A percentile compares a stretch with the other conserved stretches of the same genome.
These are phyloP conservation scores for Papilio helenus DNA, from an alignment of 1,140 invertebrate species.

Conservation along the genomic window DNA sequence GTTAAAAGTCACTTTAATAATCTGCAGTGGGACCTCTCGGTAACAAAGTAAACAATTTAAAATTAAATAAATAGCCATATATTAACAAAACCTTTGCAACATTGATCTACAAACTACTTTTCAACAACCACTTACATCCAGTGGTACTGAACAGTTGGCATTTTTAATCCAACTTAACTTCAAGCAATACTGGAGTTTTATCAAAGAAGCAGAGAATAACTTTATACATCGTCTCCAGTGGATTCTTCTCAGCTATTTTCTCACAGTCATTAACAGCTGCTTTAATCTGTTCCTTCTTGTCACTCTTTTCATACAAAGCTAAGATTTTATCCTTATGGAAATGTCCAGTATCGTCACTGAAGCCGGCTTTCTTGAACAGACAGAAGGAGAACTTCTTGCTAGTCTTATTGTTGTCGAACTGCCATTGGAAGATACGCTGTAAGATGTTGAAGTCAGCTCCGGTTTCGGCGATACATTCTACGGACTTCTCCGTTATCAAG, in stretches of 20 bases:
- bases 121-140: neutral
- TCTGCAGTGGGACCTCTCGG: neutral
- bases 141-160: neutral
- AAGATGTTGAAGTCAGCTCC: constrained; percentile 45
- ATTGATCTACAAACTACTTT: neutral
- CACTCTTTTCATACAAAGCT: constrained; percentile 26
- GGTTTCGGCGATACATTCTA: constrained; percentile 43
- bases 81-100: neutral
- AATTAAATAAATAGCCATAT: neutral
- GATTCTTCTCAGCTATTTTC: constrained; percentile 17
- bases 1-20: too few relatives aligned
- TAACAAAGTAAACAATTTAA: neutral
- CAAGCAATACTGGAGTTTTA: constrained; percentile 20
- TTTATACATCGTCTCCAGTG: constrained; percentile 32
- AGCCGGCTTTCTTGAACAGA: constrained; percentile 41
- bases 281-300: constrained; percentile 40
- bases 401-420: constrained; percentile 36
- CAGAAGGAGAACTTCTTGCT: constrained; percentile 53
- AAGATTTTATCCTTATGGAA: constrained; percentile 46
- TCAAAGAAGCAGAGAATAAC: constrained; percentile 16
- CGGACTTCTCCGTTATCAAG: constrained; percentile 7
- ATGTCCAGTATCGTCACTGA: constrained; percentile 45
- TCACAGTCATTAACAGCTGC: neutral
- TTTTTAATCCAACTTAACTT: constrained; percentile 29
- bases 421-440: constrained; percentile 42